phyloP scores from a whole-genome alignment of 2,888 invertebrate species.

The Alviniconcha strummeri region DNA sequence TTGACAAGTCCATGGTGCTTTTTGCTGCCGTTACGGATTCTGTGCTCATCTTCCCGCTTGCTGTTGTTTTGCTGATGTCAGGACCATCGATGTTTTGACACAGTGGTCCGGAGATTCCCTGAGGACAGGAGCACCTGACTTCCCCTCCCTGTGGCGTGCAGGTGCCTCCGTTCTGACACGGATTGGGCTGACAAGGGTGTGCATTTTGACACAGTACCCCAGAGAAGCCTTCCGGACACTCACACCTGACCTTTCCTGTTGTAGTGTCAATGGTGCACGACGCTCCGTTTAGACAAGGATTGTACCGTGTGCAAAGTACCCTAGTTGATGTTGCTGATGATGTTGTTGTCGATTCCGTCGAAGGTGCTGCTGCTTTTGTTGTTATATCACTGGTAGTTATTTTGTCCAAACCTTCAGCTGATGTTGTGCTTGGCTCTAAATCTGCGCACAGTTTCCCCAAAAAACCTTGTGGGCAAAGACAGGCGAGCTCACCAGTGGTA shows the following conservation, averaged over 20 bases:
- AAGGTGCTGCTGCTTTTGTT: not conserved
- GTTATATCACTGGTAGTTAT: too few species aligned
- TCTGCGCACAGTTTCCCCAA: not conserved
- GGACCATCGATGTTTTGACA: not conserved
- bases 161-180: not conserved
- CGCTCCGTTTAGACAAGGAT: constrained; percentile 4
- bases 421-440: too few species aligned
- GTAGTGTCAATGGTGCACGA: not conserved
- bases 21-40: too few species aligned
- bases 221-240: not conserved
- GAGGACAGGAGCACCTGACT: not conserved
- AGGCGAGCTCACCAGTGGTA: not conserved
- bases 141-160: not conserved
- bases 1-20: too few species aligned
- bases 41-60: too few species aligned
- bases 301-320: not conserved
- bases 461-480: not conserved
- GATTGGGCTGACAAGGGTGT: not conserved
- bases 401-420: too few species aligned
- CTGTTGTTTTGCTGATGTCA: not conserved
- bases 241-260: not conserved
- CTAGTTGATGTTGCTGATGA: not conserved
- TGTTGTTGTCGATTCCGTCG: not conserved
- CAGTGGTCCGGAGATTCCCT: not conserved
- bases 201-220: constrained; percentile 7